Evolutionary conservation across 2,113 vertebrate genomes (phyloP), one percentile per base, ranked within the genome.

Genomic region (Dromiciops gliroides): DNA sequence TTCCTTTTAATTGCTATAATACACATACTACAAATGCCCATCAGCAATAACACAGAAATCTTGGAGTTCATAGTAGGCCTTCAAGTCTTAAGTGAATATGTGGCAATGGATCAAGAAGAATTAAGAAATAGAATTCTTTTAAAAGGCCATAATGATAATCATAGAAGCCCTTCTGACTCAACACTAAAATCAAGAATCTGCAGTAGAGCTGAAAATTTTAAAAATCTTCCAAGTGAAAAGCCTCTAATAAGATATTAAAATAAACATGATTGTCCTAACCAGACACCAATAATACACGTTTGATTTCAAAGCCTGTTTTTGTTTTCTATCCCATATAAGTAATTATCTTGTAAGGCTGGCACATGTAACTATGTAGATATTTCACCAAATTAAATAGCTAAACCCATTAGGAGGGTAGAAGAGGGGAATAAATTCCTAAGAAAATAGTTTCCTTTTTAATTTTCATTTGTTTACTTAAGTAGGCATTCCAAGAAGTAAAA

Each of bases 391-490:
- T 91, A 95, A 97, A 97, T 0, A 95, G 95, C 90, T 90, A 1
- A 96, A 93, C 90, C 67, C 67, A 95, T n/a, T 94, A 92, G 56
- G 50, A 95, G 48, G 11, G 95, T 22, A 16, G 3, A 93, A 67
- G 49, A 94, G n/a, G 48, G 51, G 95, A 96, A 97, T 96, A 96
- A 93, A 97, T 96, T 94, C 51, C 92, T 93, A 44, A 60, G n/a
- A 97, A 97, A 96, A 91, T 90, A 96, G 95, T 92, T 96, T 91
- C 93, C 67, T 96, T 95, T 97, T 95, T 97, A 96, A 93, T 92
- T 97, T 94, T 95, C 96, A 95, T 91, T 95, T 97, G 95, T 95
- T 97, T 94, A 93, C 37, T 8, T 93, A 95, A 96, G 94, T 28
- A 95, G 92, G 96, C 60, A 94, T 49, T 93, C 44, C 50, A 95